Conservation (phyloP, 2,888 invertebrate genomes). For the Tupiocoris notatus region DNA sequence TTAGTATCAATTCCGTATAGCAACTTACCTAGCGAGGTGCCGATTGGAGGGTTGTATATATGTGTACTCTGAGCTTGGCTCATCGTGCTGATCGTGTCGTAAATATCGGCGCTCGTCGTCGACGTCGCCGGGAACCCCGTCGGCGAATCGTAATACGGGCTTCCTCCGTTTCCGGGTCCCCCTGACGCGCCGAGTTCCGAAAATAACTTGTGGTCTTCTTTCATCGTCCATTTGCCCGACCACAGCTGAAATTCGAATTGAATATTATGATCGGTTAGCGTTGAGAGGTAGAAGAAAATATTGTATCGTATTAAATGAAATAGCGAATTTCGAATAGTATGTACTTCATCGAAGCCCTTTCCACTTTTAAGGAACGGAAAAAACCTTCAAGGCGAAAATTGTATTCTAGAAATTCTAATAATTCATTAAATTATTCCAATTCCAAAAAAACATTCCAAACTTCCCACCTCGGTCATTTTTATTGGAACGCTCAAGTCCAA, state of each 20-base stretch:
- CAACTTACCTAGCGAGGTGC: conserved; percentile 49
- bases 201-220: conserved; percentile 84
- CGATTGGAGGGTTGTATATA: conserved; percentile 72
- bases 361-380: too few species aligned
- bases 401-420: too few species aligned
- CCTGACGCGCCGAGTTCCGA: conserved; percentile 72
- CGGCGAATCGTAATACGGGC: conserved; percentile 52
- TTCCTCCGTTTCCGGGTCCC: conserved; percentile 53
- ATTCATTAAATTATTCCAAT: too few species aligned
- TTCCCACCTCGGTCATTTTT: too few species aligned
- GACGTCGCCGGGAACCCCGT: conserved; percentile 51
- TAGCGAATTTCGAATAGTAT: too few species aligned
- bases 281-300: too few species aligned
- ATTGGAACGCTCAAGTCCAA: too few species aligned
- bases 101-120: conserved; percentile 61
- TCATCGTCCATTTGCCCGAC: conserved; percentile 87
- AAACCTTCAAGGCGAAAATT: too few species aligned
- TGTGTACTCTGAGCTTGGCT: conserved; percentile 67
- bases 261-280: too few species aligned
- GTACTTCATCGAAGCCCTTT: too few species aligned
- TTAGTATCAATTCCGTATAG: neutral
- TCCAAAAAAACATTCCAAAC: too few species aligned
- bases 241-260: conserved; percentile 64
- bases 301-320: too few species aligned
- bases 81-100: conserved; percentile 72